Base-by-base conservation (phyloP, 2,888 invertebrate genomes). In the Phoenoteleia sp. region DNA sequence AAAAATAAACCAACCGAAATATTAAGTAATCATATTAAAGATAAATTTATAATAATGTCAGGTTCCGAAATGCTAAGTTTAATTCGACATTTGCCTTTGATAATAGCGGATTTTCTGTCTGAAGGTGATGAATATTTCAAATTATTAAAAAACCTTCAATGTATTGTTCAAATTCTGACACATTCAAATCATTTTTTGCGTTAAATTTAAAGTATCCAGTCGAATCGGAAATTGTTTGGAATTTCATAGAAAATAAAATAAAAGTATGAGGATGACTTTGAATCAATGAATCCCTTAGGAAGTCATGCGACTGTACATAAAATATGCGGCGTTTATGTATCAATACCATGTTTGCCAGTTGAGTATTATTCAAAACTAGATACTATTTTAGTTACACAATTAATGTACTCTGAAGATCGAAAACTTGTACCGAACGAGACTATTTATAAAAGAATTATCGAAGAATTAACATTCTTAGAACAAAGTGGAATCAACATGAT, bases 1-100 rank as follows among this genome's bases (percentile, higher is more conserved):
- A 4, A 29, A 25, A 77, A 67, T 49, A 54, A 67, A 11, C 52
- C 75, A 2, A 13, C 52, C 7, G 76, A 76, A 76, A 54, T 76
- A 45, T 54, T 33, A 52, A 13, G n/a, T 6, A 56, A 7, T 42
- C 66, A 45, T 4, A 42, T 76, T 19, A 76, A 76, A 47, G 15
- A 66, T 1, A 67, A 79, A 62, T 60, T 17, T 19, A 21, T 79
- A 9, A 54, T 60, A 36, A 60, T 67, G 23, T 69, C 79, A n/a
- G 69, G 42, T n/a, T 79, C 79, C 13, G 77, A 77, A 77, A 77
- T 77, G 77, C 11, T 77, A 4, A 58, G 47, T 13, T 25, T 77
- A 17, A 67, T 77, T 9, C 29, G 23, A 11, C 15, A 23, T 60
- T 77, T 77, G 13, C 56, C 67, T 1, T 13, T 77, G 19, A 58